Conservation (phyloP, 2,888 invertebrate species). For the Himalopsyche japonica region DNA sequence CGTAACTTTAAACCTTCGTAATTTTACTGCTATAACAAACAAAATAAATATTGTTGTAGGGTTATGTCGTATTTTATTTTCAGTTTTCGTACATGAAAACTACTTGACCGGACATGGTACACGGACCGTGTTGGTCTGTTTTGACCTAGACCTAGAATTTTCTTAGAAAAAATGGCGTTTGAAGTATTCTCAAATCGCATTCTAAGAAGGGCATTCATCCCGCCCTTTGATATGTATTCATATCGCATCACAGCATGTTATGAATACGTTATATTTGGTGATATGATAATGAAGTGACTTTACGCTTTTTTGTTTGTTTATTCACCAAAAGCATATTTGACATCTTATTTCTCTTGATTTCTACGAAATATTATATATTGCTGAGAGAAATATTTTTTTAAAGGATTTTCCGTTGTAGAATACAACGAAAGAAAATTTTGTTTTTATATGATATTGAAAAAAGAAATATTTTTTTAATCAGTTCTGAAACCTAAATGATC, state of each 20-base stretch:
- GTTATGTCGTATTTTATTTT: not conserved
- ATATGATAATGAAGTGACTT: not conserved
- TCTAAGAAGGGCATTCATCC: not conserved
- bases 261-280: not conserved
- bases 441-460: no score
- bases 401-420: no score
- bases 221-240: not conserved
- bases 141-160: not conserved
- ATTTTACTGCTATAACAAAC: no score
- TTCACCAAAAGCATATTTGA: not conserved
- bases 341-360: not conserved
- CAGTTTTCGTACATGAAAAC: not conserved
- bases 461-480: no score
- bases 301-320: not conserved
- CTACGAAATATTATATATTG: not conserved
- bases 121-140: not conserved
- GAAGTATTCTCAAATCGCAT: not conserved
- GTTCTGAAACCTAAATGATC: no score
- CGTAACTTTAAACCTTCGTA: no score
- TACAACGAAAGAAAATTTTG: no score
- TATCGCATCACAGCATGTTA: not conserved
- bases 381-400: no score
- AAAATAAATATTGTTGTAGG: no score
- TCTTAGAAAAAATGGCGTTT: not conserved
- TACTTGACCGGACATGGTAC: not conserved